phyloP scores from a whole-genome alignment of 2,113 vertebrate species.

The Ranitomeya imitator region DNA sequence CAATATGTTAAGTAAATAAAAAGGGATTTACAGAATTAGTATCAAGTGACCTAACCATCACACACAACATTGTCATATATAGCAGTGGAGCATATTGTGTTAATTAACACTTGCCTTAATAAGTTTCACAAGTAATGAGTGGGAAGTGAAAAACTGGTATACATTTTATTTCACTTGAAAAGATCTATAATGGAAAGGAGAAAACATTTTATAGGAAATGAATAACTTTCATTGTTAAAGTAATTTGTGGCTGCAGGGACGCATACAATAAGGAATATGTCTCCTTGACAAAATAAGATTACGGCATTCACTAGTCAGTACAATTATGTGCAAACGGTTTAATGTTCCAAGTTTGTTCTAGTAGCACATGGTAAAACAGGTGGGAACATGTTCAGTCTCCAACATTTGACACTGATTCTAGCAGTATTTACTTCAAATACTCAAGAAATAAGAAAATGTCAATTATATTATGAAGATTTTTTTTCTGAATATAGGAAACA shows the following conservation, averaged over 20 bases:
- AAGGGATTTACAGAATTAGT: too few species aligned
- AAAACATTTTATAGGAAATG: conserved; percentile 30
- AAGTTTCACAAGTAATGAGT: conserved; percentile 21
- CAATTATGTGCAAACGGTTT: conserved; percentile 13
- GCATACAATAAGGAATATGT: neutral
- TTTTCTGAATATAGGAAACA: neutral
- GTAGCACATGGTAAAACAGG: conserved; percentile 5
- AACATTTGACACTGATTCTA: neutral
- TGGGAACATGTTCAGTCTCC: neutral
- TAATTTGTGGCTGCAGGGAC: neutral
- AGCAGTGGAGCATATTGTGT: neutral
- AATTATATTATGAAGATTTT: neutral
- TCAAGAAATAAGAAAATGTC: neutral
- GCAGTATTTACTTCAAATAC: neutral
- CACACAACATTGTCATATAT: neutral
- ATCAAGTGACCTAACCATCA: neutral
- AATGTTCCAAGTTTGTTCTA: neutral
- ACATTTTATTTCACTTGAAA: conserved; percentile 3
- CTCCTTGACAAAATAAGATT: neutral
- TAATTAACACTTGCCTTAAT: conserved; percentile 7
- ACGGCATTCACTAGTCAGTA: neutral
- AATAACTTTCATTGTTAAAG: conserved; percentile 34
- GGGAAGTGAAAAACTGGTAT: conserved; percentile 42
- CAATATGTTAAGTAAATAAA: too few species aligned
- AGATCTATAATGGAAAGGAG: neutral